Conservation (phyloP, 1,140 invertebrate genomes). For the Philotrypesis tridentata region DNA sequence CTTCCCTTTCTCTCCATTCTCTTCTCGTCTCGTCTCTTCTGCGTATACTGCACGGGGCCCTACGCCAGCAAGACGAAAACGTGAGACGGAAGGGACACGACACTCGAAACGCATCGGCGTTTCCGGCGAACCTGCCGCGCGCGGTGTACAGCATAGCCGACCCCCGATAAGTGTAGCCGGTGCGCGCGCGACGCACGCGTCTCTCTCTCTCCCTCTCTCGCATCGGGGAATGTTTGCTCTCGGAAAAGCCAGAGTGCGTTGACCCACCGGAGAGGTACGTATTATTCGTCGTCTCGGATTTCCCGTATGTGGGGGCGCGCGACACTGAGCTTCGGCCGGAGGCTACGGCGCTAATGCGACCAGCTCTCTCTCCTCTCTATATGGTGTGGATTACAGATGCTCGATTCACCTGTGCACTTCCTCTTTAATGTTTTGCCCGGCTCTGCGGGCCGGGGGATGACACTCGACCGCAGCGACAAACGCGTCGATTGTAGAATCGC, state of each 20-base stretch:
- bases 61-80: constrained; percentile 24
- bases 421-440: neutral
- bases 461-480: no score
- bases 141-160: no score
- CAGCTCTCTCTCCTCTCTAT: neutral
- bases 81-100: constrained; percentile 25
- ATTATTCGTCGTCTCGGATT: constrained; percentile 30
- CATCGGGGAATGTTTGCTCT: neutral
- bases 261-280: neutral
- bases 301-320: constrained; percentile 34
- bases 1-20: neutral
- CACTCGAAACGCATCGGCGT: constrained; percentile 31
- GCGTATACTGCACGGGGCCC: neutral
- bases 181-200: neutral
- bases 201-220: neutral
- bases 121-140: constrained; percentile 27
- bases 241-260: constrained; percentile 19
- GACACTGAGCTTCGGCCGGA: neutral
- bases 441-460: no score
- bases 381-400: neutral
- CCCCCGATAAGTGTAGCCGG: neutral
- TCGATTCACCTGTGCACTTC: constrained; percentile 7
- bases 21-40: neutral
- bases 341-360: neutral
- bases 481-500: neutral